A percentile compares a stretch with the other conserved stretches of the same genome.
phyloP scores from a whole-genome alignment of 2,888 invertebrate genomes.

The Bimastos eiseni region DNA sequence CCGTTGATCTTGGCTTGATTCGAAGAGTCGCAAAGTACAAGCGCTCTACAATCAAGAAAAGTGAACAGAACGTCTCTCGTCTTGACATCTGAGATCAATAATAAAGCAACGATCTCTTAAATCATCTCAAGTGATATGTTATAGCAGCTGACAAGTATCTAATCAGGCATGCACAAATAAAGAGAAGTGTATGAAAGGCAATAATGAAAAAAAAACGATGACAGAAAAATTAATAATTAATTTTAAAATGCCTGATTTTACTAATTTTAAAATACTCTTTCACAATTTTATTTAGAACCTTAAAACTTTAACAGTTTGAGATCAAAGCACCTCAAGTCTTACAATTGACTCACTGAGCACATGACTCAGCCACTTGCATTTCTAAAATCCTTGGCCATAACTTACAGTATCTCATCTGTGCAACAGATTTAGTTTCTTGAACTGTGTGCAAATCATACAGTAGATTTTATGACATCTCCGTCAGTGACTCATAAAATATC shows the following conservation, averaged over 20 bases:
- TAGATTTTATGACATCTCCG: not conserved
- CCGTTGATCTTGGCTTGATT: slow-evolving; percentile 76
- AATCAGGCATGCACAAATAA: not conserved
- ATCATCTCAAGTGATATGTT: not conserved
- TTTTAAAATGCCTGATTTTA: too few relatives aligned
- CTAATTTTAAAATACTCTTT: not conserved
- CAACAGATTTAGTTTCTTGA: not conserved
- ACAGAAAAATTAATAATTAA: not conserved
- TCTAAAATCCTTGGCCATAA: not conserved
- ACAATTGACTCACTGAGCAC: not conserved
- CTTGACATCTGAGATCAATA: not conserved
- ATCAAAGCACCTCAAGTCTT: not conserved
- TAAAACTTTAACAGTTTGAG: not conserved
- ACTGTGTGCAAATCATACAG: not conserved
- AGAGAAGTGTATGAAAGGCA: not conserved
- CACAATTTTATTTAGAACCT: not conserved
- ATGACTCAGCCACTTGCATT: not conserved
- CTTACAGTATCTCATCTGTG: not conserved
- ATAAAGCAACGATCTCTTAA: not conserved
- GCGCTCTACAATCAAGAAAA: slow-evolving; percentile 73
- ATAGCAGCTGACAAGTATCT: not conserved
- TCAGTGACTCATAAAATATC: not conserved
- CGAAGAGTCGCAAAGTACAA: slow-evolving; percentile 87
- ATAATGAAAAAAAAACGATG: too few relatives aligned
- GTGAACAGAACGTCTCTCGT: not conserved